Base-by-base conservation (phyloP, 92 coral and sea anemone genomes). In the Metridium senile region DNA sequence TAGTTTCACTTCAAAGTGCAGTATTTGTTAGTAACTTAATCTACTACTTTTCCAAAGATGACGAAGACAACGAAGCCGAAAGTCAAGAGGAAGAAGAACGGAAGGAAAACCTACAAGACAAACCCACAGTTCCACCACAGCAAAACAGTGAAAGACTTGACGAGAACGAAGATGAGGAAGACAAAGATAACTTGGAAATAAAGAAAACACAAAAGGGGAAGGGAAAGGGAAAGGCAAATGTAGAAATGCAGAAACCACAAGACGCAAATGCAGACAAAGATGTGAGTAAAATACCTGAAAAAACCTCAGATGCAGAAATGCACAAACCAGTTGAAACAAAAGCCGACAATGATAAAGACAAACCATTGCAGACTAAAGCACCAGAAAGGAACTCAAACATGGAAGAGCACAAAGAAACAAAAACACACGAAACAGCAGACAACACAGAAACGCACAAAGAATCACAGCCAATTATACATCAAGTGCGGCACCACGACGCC, bases 71-170 rank as follows among this genome's bases (percentile, higher is more conserved):
- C 11, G 47, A 13, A 27, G 45, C 11, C 11, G 61, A 32, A 27
- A 26, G 29, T 0, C 63, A 71, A 0, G 47, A 30, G 20, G 76
- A 71, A 49, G 76, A 30, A 17, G 76, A 53, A 29, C 29, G 39
- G 1, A 49, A 72, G 11, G 45, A 63, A 31, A 28, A 28, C 28
- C 4, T 27, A 29, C 28, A 21, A 18, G 66, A 61, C 66, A 63
- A 28, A 28, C 43, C 39, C 26, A 63, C 16, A 63, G 6, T 21
- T 31, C 39, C 69, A 23, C 43, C 8, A 26, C 65, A 59, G 26
- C 28, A 71, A 28, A 62, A 52, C 25, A 32, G 19, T 4, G 9
- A 39, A 39, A 39, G 13, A 6, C 49, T 27, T 1, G n/a, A 71
- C 28, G 9, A 0, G 16, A 31, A 29, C 17, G 25, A 23, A 71